phyloP scores from a whole-genome alignment of 2,113 vertebrate genomes.

The Ia io region DNA sequence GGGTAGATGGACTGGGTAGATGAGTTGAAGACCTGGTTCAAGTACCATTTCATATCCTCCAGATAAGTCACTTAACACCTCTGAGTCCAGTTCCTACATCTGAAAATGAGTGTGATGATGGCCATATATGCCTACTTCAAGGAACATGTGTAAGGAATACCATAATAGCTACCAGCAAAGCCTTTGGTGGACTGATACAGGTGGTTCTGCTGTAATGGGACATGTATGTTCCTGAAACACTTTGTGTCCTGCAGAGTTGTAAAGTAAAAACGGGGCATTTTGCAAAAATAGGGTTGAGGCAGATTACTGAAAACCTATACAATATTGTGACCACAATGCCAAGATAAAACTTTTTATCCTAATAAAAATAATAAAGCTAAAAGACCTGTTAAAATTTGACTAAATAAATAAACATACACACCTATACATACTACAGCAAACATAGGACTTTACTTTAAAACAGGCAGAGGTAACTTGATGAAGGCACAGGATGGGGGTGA shows the following conservation, averaged over 20 bases:
- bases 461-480: neutral
- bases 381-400: neutral
- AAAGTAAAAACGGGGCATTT: neutral
- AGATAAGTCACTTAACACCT: neutral
- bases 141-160: neutral
- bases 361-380: neutral
- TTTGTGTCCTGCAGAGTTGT: neutral
- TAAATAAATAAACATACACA: neutral
- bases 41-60: neutral
- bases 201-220: neutral
- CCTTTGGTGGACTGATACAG: neutral
- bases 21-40: neutral
- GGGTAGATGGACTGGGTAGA: neutral
- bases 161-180: neutral
- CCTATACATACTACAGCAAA: neutral
- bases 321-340: neutral
- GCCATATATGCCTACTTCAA: neutral
- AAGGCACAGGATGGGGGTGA: neutral
- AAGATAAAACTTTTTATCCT: constrained; percentile 25
- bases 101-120: neutral
- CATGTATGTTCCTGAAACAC: neutral
- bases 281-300: neutral
- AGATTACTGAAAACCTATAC: neutral
- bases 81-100: neutral
- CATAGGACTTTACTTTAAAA: neutral